A percentile compares a stretch with the other conserved stretches of the same genome.
Evolutionary conservation across 2,797 vertebrate species (phyloP).

Genomic region (Microtus agrestis): DNA sequence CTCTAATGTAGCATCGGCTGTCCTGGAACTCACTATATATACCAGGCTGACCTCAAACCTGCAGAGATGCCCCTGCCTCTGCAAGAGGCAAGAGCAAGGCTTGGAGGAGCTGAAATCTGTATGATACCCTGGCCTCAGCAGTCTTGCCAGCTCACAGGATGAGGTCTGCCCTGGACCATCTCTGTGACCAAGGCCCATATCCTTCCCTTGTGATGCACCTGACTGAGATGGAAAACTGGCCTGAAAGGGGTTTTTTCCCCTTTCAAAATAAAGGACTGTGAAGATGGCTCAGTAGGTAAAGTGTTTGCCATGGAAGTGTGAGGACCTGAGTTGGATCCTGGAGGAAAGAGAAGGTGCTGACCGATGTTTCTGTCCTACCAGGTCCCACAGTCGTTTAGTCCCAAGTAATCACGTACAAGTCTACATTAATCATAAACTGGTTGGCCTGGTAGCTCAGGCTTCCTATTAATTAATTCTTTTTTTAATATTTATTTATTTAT

Average conservation of each 20-base stretch:
- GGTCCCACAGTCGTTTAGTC: too few species aligned
- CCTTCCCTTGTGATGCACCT: not conserved
- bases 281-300: not conserved
- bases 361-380: too few species aligned
- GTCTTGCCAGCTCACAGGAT: not conserved
- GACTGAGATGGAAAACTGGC: not conserved
- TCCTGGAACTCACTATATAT: not conserved
- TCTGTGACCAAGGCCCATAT: not conserved
- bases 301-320: too few species aligned
- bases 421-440: too few species aligned
- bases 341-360: not conserved
- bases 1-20: not conserved
- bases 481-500: too few species aligned
- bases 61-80: not conserved
- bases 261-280: not conserved
- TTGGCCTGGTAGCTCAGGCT: too few species aligned
- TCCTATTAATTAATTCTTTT: too few species aligned
- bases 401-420: too few species aligned
- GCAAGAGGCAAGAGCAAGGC: not conserved
- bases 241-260: not conserved
- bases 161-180: not conserved
- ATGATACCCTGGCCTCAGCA: not conserved
- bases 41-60: not conserved
- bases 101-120: accelerated
- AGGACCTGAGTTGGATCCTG: not conserved